Percentiles rank a stretch among this genome's conserved stretches.
Conservation (phyloP, 2,888 invertebrate species). For the Morinoia aosen region DNA sequence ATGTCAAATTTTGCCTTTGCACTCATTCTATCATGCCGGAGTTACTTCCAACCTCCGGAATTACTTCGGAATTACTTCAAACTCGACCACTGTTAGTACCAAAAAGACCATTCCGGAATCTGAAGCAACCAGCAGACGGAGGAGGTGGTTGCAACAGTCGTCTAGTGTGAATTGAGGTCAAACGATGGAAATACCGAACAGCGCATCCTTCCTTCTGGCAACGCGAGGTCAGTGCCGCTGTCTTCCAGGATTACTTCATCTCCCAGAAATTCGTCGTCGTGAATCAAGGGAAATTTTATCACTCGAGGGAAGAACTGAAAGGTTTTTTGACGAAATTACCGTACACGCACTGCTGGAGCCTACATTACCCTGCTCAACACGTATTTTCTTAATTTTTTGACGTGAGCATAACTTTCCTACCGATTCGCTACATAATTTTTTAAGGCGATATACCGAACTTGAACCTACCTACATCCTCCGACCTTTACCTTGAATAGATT, state of each 20-base stretch:
- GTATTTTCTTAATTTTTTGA: no score
- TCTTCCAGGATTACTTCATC: neutral
- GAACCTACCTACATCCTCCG: no score
- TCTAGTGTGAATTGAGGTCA: neutral
- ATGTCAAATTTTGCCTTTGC: no score
- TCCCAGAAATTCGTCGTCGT: neutral
- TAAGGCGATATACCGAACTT: no score
- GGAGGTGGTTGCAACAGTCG: neutral
- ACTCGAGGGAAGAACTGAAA: neutral
- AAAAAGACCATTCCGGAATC: neutral
- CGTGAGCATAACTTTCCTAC: no score
- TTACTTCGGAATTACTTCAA: no score
- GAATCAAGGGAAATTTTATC: neutral
- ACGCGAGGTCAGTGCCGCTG: neutral
- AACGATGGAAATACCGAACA: slow-evolving; percentile 10
- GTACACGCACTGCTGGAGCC: no score
- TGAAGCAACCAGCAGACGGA: neutral
- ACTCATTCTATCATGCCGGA: no score
- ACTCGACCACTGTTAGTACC: neutral
- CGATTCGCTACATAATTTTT: no score
- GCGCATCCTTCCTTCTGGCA: neutral
- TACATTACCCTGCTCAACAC: no score
- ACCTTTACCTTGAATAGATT: no score
- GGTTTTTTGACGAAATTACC: neutral
- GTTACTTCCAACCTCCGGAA: no score